A percentile compares a stretch with the other conserved stretches of the same genome.
phyloP scores from a whole-genome alignment of 2,888 invertebrate species.

The Heliconius hortense region DNA sequence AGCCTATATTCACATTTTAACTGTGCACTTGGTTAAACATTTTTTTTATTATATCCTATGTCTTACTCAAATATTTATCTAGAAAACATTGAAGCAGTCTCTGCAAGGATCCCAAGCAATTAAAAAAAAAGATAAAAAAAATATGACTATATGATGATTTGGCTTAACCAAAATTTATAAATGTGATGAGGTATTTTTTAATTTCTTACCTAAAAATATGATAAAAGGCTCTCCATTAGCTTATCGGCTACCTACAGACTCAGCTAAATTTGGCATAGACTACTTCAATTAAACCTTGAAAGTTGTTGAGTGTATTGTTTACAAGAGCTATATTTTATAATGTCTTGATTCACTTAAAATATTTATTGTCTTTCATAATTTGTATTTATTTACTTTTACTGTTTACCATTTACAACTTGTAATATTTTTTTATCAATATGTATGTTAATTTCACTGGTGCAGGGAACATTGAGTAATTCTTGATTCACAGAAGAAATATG shows the following conservation, averaged over 20 bases:
- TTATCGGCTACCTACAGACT: no score
- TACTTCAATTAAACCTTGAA: background rate
- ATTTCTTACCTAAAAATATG: background rate
- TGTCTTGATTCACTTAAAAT: background rate
- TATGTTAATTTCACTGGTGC: slow-evolving; percentile 3
- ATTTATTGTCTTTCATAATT: background rate
- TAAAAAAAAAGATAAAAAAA: background rate
- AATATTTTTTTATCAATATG: background rate
- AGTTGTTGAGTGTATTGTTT: background rate
- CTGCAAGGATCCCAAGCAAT: background rate
- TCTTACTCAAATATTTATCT: background rate
- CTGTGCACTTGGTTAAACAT: background rate
- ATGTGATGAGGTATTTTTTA: background rate
- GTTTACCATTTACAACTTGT: background rate
- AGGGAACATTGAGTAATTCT: slow-evolving; percentile 1
- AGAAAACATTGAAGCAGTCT: background rate
- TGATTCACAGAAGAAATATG: background rate
- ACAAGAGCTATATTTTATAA: no score
- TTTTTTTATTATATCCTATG: background rate
- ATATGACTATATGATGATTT: no score
- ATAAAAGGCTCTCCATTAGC: background rate
- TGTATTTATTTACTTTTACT: background rate
- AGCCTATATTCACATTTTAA: background rate
- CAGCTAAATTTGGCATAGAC: no score
- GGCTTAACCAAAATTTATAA: background rate